Conservation (phyloP, 2,888 invertebrate genomes). For the Buathra laborator region DNA sequence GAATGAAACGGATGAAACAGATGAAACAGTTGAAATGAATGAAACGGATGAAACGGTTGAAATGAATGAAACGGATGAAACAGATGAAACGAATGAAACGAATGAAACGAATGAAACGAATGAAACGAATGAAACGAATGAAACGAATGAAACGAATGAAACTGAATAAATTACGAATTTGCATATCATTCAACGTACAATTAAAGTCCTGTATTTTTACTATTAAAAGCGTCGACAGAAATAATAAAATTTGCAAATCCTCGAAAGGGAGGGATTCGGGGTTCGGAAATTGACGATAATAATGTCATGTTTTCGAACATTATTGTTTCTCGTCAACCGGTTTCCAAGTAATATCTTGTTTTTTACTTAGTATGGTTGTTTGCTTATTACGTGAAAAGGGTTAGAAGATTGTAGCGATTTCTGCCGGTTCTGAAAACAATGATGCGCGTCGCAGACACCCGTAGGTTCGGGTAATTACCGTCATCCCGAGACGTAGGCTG, state of each 20-base stretch:
- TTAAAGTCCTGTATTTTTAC: background rate
- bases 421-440: slow-evolving; percentile 11
- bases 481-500: slow-evolving; percentile 28
- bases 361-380: background rate
- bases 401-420: background rate
- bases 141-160: too few species aligned
- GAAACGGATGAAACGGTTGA: too few species aligned
- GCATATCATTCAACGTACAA: too few species aligned
- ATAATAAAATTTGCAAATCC: background rate
- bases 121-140: too few species aligned
- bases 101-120: too few species aligned
- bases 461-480: slow-evolving; percentile 42
- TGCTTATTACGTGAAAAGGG: slow-evolving; percentile 2
- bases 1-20: too few species aligned
- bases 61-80: too few species aligned
- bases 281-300: background rate
- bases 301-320: too few species aligned
- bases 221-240: background rate
- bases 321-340: background rate
- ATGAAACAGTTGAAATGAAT: too few species aligned
- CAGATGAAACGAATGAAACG: too few species aligned
- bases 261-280: background rate
- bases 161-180: too few species aligned
- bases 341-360: background rate
- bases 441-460: background rate